These are phyloP conservation scores for Agapostemon virescens DNA, from an alignment of 2,888 invertebrate species.

Conservation along the genomic window DNA sequence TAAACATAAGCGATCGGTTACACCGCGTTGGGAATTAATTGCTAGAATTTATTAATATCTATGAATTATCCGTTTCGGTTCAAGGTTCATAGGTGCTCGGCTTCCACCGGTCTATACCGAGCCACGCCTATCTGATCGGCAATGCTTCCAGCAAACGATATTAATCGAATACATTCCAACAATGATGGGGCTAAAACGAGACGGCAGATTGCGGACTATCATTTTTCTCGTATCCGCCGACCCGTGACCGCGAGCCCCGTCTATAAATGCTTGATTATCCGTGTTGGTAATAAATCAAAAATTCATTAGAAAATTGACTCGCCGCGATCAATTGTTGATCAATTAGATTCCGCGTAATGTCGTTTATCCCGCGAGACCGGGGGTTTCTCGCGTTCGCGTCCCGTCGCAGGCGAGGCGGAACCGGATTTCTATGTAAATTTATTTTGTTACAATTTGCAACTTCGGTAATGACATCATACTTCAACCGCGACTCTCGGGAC, in stretches of 20 bases:
- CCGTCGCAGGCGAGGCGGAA: neutral
- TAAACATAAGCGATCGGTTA: conserved; percentile 47
- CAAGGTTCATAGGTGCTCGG: conserved; percentile 64
- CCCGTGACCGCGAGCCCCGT: conserved; percentile 9
- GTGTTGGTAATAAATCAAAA: conserved; percentile 31
- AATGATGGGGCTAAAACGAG: conserved; percentile 56
- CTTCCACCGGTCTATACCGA: conserved; percentile 23
- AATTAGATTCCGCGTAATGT: conserved; percentile 4
- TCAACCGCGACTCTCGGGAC: neutral
- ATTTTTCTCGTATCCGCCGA: conserved; percentile 24
- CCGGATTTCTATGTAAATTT: conserved; percentile 24
- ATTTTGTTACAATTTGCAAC: conserved; percentile 13
- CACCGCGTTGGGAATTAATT: conserved; percentile 45
- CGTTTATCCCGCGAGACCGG: neutral
- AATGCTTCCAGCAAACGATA: conserved; percentile 64
- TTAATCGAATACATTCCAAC: conserved; percentile 62
- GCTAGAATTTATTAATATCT: conserved; percentile 56
- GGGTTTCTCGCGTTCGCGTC: neutral
- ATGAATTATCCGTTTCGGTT: conserved; percentile 67
- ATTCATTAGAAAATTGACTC: conserved; percentile 37
- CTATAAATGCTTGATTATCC: conserved; percentile 30
- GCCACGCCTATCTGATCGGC: conserved; percentile 64
- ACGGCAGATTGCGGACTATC: conserved; percentile 43
- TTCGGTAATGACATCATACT: neutral
- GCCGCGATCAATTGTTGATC: conserved; percentile 10